Base-by-base conservation (phyloP, 2,888 invertebrate species). In the Apamea crenata region DNA sequence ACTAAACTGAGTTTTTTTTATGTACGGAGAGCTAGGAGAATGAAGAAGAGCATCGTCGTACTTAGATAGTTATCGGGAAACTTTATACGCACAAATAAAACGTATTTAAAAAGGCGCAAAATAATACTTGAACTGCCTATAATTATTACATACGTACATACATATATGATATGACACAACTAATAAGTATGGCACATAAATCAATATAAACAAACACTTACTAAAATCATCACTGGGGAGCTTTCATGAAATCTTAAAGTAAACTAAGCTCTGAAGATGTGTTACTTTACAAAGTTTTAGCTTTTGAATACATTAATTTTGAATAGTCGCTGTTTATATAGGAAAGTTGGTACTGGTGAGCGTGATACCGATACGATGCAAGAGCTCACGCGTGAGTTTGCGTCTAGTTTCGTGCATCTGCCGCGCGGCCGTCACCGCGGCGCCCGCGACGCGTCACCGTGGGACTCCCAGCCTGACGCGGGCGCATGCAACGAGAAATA, bases 341-440 rank as follows among this genome's bases (percentile, higher is more conserved):
- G 93, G 90, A 90, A 89, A 90, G 90, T 90, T 90, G 86, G 91
- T 85, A 91, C 84, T 89, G 89, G 94, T 91, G 95, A 95, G 93
- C 95, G 96, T 96, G 95, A 94, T 94, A 94, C 93, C 92, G 92
- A 92, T 93, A 90, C 92, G 93, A 93, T 93, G 94, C 92, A 93
- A 93, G 91, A 91, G 86, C 91, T 93, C 95, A 95, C 95, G 96
- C 94, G 95, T 94, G 94, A 90, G 91, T 91, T 88, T 90, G 90
- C 90, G 89, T 93, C 92, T 91, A 91, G 92, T 50, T 79, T 86
- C 94, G 94, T 95, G 93, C 93, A 93, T 93, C 93, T 91, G 89
- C 90, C 87, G 77, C 47, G 80, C 70, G 79, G 79, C 81, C 83
- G 68, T 86, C 87, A 86, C 67, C 78, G 70, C 65, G 76, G 81